Conservation (phyloP, 1,140 invertebrate genomes). For the Tigriopus japonicus region DNA sequence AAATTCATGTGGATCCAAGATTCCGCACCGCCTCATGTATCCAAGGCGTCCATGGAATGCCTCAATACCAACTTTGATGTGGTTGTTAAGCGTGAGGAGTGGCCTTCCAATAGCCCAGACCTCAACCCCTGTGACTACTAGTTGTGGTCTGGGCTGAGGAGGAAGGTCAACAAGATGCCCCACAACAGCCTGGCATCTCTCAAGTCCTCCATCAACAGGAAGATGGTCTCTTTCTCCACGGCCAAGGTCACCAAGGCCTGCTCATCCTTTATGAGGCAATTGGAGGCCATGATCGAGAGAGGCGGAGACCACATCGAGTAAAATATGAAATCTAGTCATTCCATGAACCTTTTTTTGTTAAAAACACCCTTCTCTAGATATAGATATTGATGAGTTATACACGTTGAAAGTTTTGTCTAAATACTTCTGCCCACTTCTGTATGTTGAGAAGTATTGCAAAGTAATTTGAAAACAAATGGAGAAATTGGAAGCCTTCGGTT, state of each 20-base stretch:
- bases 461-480: too few species aligned
- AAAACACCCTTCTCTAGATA: too few species aligned
- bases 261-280: not conserved
- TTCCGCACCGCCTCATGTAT: not conserved
- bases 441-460: too few species aligned
- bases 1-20: not conserved
- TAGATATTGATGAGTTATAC: too few species aligned
- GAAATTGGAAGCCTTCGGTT: too few species aligned
- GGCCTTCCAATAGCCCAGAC: not conserved
- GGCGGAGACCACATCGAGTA: not conserved
- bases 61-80: not conserved
- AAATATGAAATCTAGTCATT: too few species aligned
- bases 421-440: too few species aligned
- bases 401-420: too few species aligned
- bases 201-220: not conserved
- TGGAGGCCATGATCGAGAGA: not conserved
- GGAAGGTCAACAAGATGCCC: not conserved
- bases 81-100: not conserved
- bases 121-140: not conserved
- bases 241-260: not conserved
- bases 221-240: not conserved
- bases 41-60: not conserved
- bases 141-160: not conserved
- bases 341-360: too few species aligned
- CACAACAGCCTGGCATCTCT: not conserved